Evolutionary conservation across 1,140 invertebrate genomes (phyloP), one percentile per base, ranked within the genome.

Genomic region (Daktulosphaira vitifoliae): DNA sequence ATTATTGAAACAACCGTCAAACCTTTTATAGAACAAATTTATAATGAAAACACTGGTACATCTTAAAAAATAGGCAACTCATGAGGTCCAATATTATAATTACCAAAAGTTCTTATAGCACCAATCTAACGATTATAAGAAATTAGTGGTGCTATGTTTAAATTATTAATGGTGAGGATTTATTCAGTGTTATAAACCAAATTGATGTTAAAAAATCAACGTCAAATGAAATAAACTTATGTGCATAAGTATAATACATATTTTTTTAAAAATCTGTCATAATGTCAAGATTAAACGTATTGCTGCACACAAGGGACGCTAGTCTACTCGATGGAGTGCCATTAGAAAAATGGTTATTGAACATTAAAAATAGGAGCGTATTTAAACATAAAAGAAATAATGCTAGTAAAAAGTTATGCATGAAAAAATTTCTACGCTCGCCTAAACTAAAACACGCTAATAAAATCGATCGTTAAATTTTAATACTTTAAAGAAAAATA

Each of bases 321-420:
- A 59, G 38, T 59, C 25, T 22, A 59, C 54, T 59, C 26, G 54
- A 23, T 44, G 26, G 25, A 59, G 25, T 16, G 54, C 42, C 54
- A 59, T 59, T 59, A 44, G 20, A 59, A 23, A 59, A 59, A 59
- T 59, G 54, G 54, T 44, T 59, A 46, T 59, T 59, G 54, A 46
- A 59, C 37, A 23, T n/a, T 23, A 39, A 39, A 20, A 42, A 56
- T 39, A 16, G 52, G 23, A 20, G 25, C 39, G 15, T 46, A 26
- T 46, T 46, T 44, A 42, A 44, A 23, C 23, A 20, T 16, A 59
- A 3, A 46, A 16, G 39, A 59, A 59, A 29, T 2, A 46, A 46
- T 23, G 20, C 7, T 23, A 8, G 37, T 56, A 39, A 23, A 22
- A 42, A 8, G 15, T 25, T 39, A 13, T 39, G 37, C 7, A 22